phyloP scores from a whole-genome alignment of 2,888 invertebrate species.

The Mallateleia sp. region DNA sequence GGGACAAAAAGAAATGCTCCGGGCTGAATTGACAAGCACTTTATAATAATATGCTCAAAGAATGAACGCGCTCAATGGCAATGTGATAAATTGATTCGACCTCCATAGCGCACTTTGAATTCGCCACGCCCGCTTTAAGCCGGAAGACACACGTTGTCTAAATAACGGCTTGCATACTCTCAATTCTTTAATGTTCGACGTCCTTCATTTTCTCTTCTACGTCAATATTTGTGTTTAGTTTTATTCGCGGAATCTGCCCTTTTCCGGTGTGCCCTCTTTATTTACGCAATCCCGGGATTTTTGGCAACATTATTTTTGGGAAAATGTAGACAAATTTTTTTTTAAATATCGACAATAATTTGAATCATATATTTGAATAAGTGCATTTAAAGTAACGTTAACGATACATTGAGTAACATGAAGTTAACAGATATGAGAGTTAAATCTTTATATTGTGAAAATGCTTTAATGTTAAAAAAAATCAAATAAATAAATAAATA shows the following conservation, averaged over 20 bases:
- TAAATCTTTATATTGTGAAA: no score
- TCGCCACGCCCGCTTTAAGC: conserved; percentile 77
- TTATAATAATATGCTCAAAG: conserved; percentile 75
- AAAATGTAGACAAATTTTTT: no score
- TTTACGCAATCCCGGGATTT: no score
- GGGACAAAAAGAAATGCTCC: conserved; percentile 59
- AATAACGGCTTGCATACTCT: conserved; percentile 70
- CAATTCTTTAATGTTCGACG: conserved; percentile 65
- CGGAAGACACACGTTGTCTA: conserved; percentile 78
- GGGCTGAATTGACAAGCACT: conserved; percentile 74
- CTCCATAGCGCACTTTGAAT: conserved; percentile 76
- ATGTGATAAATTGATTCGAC: conserved; percentile 76
- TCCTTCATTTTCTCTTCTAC: conserved; percentile 69
- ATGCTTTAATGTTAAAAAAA: no score
- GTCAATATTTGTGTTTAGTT: conserved; percentile 78
- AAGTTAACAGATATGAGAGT: no score
- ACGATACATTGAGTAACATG: no score
- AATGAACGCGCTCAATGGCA: conserved; percentile 72
- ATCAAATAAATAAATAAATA: no score
- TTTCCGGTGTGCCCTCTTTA: conserved; percentile 30
- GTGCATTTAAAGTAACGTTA: no score
- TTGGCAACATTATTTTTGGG: no score
- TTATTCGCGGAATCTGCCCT: conserved; percentile 63
- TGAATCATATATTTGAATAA: no score
- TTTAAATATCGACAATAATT: no score